Conservation (phyloP, 2,797 vertebrate genomes). For the Tragelaphus eurycerus region DNA sequence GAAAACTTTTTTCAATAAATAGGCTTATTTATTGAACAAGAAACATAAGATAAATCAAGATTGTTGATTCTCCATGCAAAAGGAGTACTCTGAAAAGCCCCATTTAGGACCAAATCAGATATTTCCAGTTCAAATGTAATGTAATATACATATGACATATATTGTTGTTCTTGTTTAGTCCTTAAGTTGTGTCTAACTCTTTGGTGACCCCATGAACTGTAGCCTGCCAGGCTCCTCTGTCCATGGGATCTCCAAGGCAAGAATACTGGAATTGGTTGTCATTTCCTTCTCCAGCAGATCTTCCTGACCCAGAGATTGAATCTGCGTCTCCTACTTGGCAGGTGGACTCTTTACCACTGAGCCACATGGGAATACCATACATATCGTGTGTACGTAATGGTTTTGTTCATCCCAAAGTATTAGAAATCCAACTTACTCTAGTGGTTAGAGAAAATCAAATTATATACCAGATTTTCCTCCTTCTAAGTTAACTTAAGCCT, state of each 20-base stretch:
- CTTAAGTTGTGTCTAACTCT: neutral
- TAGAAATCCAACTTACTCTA: neutral
- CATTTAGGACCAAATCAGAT: neutral
- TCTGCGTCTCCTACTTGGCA: neutral
- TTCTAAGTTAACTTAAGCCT: neutral
- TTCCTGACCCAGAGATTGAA: neutral
- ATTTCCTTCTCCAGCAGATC: neutral
- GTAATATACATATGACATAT: neutral
- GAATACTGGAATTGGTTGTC: neutral
- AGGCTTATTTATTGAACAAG: neutral
- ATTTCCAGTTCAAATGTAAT: neutral
- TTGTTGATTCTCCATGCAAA: neutral
- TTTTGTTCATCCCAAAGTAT: neutral
- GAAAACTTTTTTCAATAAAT: neutral
- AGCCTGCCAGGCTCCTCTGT: neutral
- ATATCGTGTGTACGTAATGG: neutral
- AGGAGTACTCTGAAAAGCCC: neutral
- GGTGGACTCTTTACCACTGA: neutral
- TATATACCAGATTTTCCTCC: neutral
- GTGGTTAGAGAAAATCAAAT: neutral
- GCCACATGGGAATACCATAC: neutral
- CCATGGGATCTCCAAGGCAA: neutral
- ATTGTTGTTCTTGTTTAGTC: neutral
- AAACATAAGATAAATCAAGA: neutral
- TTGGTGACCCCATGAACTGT: neutral